phyloP scores from a whole-genome alignment of 1,140 invertebrate genomes.

The Odontomachus brunneus region DNA sequence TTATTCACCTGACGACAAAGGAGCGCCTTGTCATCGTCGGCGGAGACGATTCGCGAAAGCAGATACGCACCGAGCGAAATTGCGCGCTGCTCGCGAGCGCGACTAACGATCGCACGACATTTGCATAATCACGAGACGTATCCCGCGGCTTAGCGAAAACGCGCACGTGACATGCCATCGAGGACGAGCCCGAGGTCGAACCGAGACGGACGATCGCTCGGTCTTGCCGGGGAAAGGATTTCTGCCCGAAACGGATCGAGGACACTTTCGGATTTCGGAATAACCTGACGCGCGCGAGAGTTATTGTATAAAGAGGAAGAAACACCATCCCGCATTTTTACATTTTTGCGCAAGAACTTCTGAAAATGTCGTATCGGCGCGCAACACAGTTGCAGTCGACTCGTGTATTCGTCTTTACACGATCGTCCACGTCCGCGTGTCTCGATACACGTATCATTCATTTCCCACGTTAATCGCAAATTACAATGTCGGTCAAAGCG shows the following conservation, averaged over 20 bases:
- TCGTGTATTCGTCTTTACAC: too few relatives aligned
- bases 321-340: not conserved
- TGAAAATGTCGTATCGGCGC: too few relatives aligned
- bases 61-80: not conserved
- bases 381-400: too few relatives aligned
- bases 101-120: not conserved
- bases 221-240: slow-evolving; percentile 61
- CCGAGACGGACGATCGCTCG: not conserved
- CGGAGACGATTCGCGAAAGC: slow-evolving; percentile 48
- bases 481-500: too few relatives aligned
- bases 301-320: not conserved
- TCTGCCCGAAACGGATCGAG: not conserved
- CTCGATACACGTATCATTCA: too few relatives aligned
- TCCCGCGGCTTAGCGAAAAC: slow-evolving; percentile 34
- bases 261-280: slow-evolving; percentile 23
- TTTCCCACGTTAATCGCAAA: too few relatives aligned
- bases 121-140: slow-evolving; percentile 34
- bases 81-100: not conserved
- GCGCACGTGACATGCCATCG: slow-evolving; percentile 31
- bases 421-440: too few relatives aligned
- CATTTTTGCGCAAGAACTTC: not conserved
- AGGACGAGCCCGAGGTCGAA: slow-evolving; percentile 59
- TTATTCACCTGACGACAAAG: slow-evolving; percentile 58
- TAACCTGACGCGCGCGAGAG: slow-evolving; percentile 1
- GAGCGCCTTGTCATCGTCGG: slow-evolving; percentile 59